Percentiles rank a stretch among this genome's conserved stretches.
Conservation (phyloP, 1,140 invertebrate species). For the Drusus annulatus region DNA sequence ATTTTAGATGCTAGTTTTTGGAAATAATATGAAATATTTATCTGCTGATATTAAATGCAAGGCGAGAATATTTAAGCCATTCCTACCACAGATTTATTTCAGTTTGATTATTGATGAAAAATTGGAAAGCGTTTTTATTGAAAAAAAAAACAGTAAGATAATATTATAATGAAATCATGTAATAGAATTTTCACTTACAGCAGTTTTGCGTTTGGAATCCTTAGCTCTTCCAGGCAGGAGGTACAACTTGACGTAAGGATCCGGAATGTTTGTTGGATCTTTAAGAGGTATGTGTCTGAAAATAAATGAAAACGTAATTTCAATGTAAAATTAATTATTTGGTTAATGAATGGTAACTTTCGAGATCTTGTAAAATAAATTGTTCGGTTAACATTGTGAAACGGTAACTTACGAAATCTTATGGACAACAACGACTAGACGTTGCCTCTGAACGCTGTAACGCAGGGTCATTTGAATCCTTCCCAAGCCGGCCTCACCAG, state of each 20-base stretch:
- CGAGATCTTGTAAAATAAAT: slow-evolving; percentile 86
- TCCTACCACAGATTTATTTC: too few species aligned
- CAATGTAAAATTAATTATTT: background rate
- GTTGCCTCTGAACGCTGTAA: slow-evolving; percentile 87
- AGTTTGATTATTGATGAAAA: too few species aligned
- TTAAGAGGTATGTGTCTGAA: slow-evolving; percentile 87
- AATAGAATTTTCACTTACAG: slow-evolving; percentile 67
- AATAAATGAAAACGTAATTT: slow-evolving; percentile 44
- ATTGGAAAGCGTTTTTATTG: too few species aligned
- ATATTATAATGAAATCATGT: background rate
- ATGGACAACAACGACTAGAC: slow-evolving; percentile 87
- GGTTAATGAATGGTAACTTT: slow-evolving; percentile 71
- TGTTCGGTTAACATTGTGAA: too few species aligned
- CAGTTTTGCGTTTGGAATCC: slow-evolving; percentile 92
- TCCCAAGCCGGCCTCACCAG: slow-evolving; percentile 81
- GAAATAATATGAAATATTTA: background rate
- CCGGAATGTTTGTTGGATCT: slow-evolving; percentile 90
- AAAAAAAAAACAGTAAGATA: too few species aligned
- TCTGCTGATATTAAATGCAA: background rate
- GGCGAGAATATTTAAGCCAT: too few species aligned
- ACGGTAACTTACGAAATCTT: slow-evolving; percentile 85
- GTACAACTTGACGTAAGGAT: slow-evolving; percentile 96
- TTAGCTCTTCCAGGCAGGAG: slow-evolving; percentile 89
- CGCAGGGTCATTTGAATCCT: slow-evolving; percentile 89
- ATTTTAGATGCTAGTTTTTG: too few species aligned